Evolutionary conservation across 2,113 vertebrate genomes (phyloP).

Genomic region (Peromyscus maniculatus): DNA sequence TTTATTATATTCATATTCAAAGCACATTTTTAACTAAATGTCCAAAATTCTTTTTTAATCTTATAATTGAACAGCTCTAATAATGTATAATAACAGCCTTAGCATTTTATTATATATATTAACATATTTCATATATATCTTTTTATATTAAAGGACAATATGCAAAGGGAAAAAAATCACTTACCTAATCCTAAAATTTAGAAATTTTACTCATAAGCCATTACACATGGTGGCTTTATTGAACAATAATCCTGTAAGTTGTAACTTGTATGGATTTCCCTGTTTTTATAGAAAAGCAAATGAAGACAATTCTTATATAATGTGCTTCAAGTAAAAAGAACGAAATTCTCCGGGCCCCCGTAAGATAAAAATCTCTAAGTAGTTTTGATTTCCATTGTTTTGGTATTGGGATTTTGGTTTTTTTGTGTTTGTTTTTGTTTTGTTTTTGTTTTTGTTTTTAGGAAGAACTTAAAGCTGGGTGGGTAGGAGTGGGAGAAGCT

Average conservation of each 20-base stretch:
- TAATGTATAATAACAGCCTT: background rate
- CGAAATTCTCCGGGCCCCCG: no score
- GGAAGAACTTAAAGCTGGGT: no score
- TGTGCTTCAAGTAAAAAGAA: background rate
- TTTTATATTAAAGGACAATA: constrained; percentile 1
- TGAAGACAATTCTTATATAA: background rate
- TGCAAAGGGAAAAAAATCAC: constrained; percentile 9
- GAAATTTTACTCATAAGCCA: background rate
- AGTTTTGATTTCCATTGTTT: no score
- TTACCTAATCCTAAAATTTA: background rate
- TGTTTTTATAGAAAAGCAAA: background rate
- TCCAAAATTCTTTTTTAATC: constrained; percentile 2
- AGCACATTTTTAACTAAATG: background rate
- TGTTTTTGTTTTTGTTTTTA: no score
- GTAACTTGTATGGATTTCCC: background rate
- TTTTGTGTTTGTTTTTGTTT: no score
- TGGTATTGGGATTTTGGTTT: no score
- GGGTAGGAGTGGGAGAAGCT: no score
- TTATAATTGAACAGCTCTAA: constrained; percentile 19
- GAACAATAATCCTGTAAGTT: background rate
- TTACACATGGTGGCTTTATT: background rate
- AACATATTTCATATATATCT: background rate
- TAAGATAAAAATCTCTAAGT: no score
- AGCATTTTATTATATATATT: background rate
- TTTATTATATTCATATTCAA: constrained; percentile 7